Evolutionary conservation across 2,113 vertebrate species (phyloP).

Genomic region (Lepus timidus): DNA sequence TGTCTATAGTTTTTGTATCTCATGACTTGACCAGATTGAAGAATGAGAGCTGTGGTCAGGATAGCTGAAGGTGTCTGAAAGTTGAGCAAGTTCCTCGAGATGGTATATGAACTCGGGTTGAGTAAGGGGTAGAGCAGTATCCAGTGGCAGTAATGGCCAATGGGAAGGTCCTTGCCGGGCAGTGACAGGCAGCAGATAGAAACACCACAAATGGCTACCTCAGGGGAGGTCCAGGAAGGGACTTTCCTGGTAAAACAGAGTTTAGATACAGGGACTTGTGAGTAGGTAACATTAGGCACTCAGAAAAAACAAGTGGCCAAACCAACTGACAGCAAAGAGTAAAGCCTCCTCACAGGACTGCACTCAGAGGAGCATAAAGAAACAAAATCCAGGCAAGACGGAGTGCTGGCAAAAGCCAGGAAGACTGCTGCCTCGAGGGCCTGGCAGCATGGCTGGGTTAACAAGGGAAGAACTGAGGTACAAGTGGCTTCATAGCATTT

Average conservation of each 20-base stretch:
- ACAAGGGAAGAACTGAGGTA: background rate
- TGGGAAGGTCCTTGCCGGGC: background rate
- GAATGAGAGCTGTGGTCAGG: background rate
- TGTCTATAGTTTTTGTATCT: background rate
- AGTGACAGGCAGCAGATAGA: background rate
- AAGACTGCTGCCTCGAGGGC: fast-evolving
- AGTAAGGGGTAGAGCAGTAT: background rate
- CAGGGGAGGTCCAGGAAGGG: background rate
- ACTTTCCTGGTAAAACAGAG: background rate
- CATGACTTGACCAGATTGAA: background rate
- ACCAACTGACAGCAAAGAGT: background rate
- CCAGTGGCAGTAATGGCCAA: background rate
- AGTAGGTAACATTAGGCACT: background rate
- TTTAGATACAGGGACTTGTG: background rate
- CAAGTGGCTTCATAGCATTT: background rate
- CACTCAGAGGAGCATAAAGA: background rate
- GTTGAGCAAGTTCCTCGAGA: background rate
- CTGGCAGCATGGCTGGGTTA: background rate
- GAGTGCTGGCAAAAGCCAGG: background rate
- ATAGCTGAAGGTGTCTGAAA: background rate
- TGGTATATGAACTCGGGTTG: background rate
- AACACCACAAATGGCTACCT: background rate
- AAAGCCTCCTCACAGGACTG: background rate
- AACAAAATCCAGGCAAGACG: background rate
- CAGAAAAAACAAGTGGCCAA: background rate